These are phyloP conservation scores for Microtus oregoni DNA, from an alignment of 2,113 vertebrate genomes.

Conservation along the genomic window DNA sequence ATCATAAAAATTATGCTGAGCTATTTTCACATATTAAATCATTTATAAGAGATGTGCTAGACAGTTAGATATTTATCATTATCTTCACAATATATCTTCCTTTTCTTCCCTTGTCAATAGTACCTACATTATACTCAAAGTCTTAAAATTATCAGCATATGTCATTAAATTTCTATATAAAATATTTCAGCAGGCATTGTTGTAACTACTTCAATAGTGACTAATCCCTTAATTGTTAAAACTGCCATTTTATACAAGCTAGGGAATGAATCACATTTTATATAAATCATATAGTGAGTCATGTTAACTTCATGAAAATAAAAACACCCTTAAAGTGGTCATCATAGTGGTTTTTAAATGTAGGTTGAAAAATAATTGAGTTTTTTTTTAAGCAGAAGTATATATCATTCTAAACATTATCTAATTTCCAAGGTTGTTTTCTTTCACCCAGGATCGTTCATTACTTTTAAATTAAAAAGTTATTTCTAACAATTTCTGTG, in stretches of 20 bases:
- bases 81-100: not conserved
- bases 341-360: not conserved
- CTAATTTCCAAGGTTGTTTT: not conserved
- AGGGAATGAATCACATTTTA: not conserved
- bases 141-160: not conserved
- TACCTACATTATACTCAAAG: not conserved
- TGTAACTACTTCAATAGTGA: slow-evolving; percentile 17
- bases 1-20: slow-evolving; percentile 36
- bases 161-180: not conserved
- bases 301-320: not conserved
- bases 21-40: slow-evolving; percentile 59
- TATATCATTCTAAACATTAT: not conserved
- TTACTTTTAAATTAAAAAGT: slow-evolving; percentile 28
- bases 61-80: slow-evolving; percentile 44
- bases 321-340: not conserved
- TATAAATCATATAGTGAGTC: not conserved
- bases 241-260: not conserved
- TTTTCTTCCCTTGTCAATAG: not conserved
- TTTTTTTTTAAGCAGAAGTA: not conserved
- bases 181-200: not conserved
- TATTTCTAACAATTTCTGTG: slow-evolving; percentile 39
- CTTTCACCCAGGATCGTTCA: not conserved
- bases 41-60: not conserved
- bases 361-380: not conserved
- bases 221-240: not conserved